Conservation (phyloP, 2,797 vertebrate genomes). For the Orientallactaga sibirica region DNA sequence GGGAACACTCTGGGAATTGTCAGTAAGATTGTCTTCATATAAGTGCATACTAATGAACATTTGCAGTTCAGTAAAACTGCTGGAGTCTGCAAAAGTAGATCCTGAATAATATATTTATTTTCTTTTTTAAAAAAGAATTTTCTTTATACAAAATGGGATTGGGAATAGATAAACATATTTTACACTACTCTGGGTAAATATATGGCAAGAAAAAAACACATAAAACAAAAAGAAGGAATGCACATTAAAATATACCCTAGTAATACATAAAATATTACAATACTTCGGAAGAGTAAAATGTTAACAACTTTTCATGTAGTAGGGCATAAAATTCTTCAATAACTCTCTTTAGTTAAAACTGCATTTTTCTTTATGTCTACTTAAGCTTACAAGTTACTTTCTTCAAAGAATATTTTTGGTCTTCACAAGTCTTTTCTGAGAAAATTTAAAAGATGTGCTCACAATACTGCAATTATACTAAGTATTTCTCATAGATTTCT, state of each 20-base stretch:
- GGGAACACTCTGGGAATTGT: conserved; percentile 83
- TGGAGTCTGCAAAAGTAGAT: conserved; percentile 83
- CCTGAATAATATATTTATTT: conserved; percentile 69
- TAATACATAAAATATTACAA: conserved; percentile 77
- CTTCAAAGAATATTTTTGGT: conserved; percentile 73
- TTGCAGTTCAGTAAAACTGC: conserved; percentile 84
- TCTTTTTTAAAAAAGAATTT: conserved; percentile 50
- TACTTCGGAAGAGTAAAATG: conserved; percentile 78
- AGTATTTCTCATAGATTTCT: conserved; percentile 74
- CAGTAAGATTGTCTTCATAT: conserved; percentile 84
- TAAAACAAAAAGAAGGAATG: conserved; percentile 69
- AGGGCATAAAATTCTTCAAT: conserved; percentile 80
- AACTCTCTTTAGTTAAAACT: conserved; percentile 80
- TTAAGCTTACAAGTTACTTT: conserved; percentile 74
- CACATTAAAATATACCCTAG: conserved; percentile 59
- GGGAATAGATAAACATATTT: conserved; percentile 64
- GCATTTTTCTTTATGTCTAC: conserved; percentile 69
- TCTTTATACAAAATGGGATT: conserved; percentile 61
- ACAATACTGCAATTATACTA: conserved; percentile 71
- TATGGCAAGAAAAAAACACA: conserved; percentile 61
- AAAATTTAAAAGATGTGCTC: conserved; percentile 75
- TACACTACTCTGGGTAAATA: conserved; percentile 68
- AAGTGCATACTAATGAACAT: conserved; percentile 85
- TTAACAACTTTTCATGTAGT: conserved; percentile 79
- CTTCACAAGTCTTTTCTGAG: conserved; percentile 68